phyloP scores from a whole-genome alignment of 2,888 invertebrate species.

The Ochlodes sylvanus region DNA sequence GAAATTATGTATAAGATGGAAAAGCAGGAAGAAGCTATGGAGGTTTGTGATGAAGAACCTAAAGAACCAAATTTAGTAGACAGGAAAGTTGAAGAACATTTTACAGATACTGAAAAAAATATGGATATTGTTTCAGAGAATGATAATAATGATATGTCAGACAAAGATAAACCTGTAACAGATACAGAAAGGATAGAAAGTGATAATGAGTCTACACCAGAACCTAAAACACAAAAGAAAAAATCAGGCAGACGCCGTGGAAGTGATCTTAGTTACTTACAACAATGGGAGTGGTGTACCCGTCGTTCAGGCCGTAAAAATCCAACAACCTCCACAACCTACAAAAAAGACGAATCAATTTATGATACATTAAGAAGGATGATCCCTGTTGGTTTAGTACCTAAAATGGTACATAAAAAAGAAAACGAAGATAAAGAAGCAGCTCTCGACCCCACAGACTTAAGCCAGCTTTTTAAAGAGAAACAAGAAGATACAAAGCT shows the following conservation, averaged over 20 bases:
- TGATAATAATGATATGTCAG: conserved; percentile 74
- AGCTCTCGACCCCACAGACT: conserved; percentile 86
- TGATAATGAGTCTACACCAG: conserved; percentile 54
- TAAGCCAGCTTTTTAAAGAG: conserved; percentile 86
- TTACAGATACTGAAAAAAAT: conserved; percentile 59
- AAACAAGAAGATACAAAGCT: conserved; percentile 56
- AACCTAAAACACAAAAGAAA: conserved; percentile 76
- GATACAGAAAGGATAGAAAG: conserved; percentile 63
- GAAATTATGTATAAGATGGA: conserved; percentile 68
- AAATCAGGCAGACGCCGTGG: conserved; percentile 87
- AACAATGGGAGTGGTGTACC: conserved; percentile 92
- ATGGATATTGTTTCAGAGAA: conserved; percentile 64
- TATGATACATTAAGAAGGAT: conserved; percentile 88
- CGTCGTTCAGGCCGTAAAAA: conserved; percentile 81
- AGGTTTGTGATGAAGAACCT: conserved; percentile 70
- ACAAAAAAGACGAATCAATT: conserved; percentile 86
- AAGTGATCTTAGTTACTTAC: conserved; percentile 89
- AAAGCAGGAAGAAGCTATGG: conserved; percentile 59
- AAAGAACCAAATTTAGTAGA: conserved; percentile 60
- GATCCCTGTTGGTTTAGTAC: conserved; percentile 86
- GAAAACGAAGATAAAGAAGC: conserved; percentile 78
- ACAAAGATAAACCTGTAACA: conserved; percentile 69
- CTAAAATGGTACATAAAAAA: conserved; percentile 67
- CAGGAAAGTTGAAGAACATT: conserved; percentile 53
- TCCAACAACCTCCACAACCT: conserved; percentile 38